Percentiles rank a stretch among this genome's conserved stretches.
Evolutionary conservation across 2,888 invertebrate species (phyloP).

Genomic region (Dryobotodes eremita): DNA sequence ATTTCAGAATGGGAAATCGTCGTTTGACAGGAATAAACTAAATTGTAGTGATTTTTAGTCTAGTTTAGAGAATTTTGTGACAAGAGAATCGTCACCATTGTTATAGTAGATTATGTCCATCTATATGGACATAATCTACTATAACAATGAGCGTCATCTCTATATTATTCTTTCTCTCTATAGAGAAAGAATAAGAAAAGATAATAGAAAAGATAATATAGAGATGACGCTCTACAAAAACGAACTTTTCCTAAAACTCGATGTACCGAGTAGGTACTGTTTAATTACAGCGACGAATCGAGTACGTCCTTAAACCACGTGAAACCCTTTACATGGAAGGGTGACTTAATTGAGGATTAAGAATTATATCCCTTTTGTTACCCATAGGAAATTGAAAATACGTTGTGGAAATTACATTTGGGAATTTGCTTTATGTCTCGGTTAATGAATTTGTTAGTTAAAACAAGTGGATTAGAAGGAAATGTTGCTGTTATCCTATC

Average conservation of each 20-base stretch:
- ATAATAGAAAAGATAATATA: too few relatives aligned
- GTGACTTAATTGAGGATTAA: slow-evolving; percentile 58
- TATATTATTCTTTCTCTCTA: too few relatives aligned
- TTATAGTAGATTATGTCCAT: too few relatives aligned
- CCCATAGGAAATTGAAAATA: slow-evolving; percentile 35
- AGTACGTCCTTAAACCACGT: slow-evolving; percentile 14
- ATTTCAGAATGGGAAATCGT: too few relatives aligned
- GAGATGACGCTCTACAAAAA: too few relatives aligned
- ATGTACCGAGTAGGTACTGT: not conserved
- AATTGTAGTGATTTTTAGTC: too few relatives aligned
- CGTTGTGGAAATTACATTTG: slow-evolving; percentile 1
- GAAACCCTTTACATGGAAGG: slow-evolving; percentile 53
- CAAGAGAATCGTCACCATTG: too few relatives aligned
- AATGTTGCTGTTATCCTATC: not conserved
- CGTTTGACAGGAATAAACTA: too few relatives aligned
- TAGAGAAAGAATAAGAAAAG: too few relatives aligned
- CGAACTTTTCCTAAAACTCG: not conserved
- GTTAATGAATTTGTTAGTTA: not conserved
- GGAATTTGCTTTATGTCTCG: not conserved
- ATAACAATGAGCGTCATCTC: too few relatives aligned
- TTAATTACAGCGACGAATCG: slow-evolving; percentile 30
- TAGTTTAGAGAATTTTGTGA: too few relatives aligned
- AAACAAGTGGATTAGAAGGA: not conserved
- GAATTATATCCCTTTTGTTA: slow-evolving; percentile 47
- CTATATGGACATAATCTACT: too few relatives aligned